Conservation (phyloP, 35 echinoderm and acorn worm genomes). For the Holothuria glaberrima region DNA sequence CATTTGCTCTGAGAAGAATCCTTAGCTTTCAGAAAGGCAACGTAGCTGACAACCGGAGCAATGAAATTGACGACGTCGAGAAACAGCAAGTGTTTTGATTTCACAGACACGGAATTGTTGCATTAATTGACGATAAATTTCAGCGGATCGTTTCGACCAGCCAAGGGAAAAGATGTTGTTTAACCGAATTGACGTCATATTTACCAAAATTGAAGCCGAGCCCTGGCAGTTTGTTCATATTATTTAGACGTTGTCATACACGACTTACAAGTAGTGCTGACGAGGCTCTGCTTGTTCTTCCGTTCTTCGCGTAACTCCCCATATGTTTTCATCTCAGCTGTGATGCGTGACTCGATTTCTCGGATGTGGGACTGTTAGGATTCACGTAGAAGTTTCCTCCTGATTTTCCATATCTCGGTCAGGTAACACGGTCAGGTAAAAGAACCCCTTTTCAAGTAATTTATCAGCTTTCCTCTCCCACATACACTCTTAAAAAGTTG, state of each 20-base stretch:
- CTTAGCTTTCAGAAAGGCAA: constrained; percentile 48
- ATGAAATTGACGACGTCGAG: no score
- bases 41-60: constrained; percentile 1
- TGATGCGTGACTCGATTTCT: neutral
- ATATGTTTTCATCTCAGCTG: neutral
- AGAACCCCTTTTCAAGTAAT: neutral
- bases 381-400: neutral
- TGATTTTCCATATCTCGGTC: neutral
- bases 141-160: constrained; percentile 22
- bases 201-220: constrained; percentile 33
- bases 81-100: no score
- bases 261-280: neutral
- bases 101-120: constrained; percentile 1
- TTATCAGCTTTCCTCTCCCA: neutral
- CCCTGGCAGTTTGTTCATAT: neutral
- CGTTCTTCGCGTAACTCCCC: neutral
- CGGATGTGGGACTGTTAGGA: neutral
- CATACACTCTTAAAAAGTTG: no score
- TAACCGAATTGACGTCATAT: constrained; percentile 2
- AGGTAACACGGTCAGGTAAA: no score
- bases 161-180: neutral
- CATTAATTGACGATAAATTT: constrained; percentile 34
- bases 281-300: no score
- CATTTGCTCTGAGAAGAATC: constrained; percentile 19
- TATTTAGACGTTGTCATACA: neutral